These are phyloP conservation scores for Parazoanthus darwini DNA, from an alignment of 92 coral and sea anemone species.

Conservation along the genomic window DNA sequence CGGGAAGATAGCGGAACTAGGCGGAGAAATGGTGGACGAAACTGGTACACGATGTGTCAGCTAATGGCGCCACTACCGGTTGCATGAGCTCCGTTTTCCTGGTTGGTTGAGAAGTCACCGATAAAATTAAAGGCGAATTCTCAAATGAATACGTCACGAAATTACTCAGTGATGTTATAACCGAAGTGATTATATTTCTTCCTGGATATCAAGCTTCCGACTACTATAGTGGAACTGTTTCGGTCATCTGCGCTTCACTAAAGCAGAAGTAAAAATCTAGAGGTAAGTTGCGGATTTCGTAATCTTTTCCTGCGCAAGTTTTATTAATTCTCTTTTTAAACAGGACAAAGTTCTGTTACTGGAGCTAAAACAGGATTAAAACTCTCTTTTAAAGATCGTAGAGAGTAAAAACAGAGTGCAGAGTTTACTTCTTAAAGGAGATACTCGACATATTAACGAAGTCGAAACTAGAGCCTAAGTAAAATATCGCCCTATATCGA, in stretches of 20 bases:
- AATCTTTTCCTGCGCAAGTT: neutral
- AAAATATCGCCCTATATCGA: too few species aligned
- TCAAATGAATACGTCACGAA: neutral
- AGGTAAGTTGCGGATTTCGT: neutral
- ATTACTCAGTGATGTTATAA: neutral
- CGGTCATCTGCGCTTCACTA: neutral
- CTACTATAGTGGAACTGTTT: neutral
- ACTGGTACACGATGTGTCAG: neutral
- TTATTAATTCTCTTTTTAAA: too few species aligned
- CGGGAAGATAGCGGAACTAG: neutral
- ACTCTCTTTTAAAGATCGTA: neutral
- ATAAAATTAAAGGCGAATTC: neutral
- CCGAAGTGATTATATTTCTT: neutral
- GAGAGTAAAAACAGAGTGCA: too few species aligned
- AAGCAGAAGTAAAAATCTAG: too few species aligned
- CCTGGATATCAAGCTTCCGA: neutral
- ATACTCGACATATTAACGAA: too few species aligned
- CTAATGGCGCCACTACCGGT: neutral
- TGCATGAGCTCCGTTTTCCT: neutral
- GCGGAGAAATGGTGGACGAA: neutral
- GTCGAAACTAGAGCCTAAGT: too few species aligned
- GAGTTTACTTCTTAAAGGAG: too few species aligned
- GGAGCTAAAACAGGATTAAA: neutral
- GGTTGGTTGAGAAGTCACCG: neutral
- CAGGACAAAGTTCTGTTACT: neutral